Evolutionary conservation across 2,113 vertebrate species (phyloP).

Genomic region (Hydrochoerus hydrochaeris): DNA sequence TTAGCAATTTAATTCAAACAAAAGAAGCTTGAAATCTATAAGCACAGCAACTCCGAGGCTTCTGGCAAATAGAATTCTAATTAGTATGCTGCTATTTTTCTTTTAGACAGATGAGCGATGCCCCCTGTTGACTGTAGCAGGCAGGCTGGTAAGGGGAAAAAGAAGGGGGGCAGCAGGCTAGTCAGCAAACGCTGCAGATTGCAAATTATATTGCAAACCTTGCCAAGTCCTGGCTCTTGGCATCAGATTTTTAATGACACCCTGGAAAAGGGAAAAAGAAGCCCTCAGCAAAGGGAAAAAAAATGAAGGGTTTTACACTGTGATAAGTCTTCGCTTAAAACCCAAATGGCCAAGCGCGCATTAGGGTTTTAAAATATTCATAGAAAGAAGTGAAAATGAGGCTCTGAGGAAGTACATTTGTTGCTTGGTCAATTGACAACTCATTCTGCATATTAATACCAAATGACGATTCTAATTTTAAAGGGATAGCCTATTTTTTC

Average conservation of each 20-base stretch:
- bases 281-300: slow-evolving; percentile 92
- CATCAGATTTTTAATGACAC: slow-evolving; percentile 93
- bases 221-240: slow-evolving; percentile 92
- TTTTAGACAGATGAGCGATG: slow-evolving; percentile 99
- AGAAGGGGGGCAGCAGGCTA: slow-evolving; percentile 83
- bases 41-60: slow-evolving; percentile 89
- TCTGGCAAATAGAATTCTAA: slow-evolving; percentile 93
- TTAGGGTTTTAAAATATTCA: slow-evolving; percentile 97
- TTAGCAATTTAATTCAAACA: slow-evolving; percentile 93
- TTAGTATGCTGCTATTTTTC: slow-evolving; percentile 98
- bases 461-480: slow-evolving; percentile 88
- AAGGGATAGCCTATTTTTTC: slow-evolving; percentile 82
- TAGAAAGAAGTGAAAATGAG: slow-evolving; percentile 92
- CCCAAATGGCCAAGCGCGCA: slow-evolving; percentile 91
- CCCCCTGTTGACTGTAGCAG: slow-evolving; percentile 99
- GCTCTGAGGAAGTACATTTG: slow-evolving; percentile 91
- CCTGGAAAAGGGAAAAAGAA: slow-evolving; percentile 90
- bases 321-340: slow-evolving; percentile 91
- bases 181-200: slow-evolving; percentile 91
- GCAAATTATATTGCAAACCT: slow-evolving; percentile 94
- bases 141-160: slow-evolving; percentile 91
- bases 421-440: slow-evolving; percentile 92
- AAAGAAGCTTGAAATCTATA: slow-evolving; percentile 91
- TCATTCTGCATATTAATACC: slow-evolving; percentile 93
- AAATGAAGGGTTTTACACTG: slow-evolving; percentile 89